phyloP scores from a whole-genome alignment of 23 tunicate species.

The Halocynthia aurantium region DNA sequence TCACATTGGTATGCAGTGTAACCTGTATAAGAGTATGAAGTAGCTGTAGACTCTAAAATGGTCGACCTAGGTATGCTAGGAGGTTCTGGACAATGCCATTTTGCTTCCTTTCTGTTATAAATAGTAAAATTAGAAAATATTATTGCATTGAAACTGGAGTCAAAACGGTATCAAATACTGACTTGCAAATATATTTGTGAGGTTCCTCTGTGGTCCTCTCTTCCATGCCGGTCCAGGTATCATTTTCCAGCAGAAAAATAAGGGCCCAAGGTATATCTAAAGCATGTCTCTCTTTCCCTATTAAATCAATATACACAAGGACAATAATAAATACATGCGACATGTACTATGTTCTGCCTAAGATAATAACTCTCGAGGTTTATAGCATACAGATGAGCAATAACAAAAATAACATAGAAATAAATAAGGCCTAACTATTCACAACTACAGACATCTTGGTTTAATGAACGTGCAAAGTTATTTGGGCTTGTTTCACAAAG shows the following conservation, averaged over 20 bases:
- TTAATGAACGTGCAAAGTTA: too few relatives aligned
- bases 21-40: conserved; percentile 71
- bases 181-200: conserved; percentile 54
- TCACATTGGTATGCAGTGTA: conserved; percentile 40
- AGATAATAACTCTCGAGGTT: too few relatives aligned
- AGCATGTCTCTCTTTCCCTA: conserved; percentile 12
- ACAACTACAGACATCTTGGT: too few relatives aligned
- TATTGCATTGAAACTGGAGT: neutral
- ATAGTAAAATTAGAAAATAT: neutral
- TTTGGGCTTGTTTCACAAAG: too few relatives aligned
- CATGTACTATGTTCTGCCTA: too few relatives aligned
- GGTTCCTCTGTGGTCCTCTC: conserved; percentile 29
- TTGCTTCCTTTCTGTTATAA: conserved; percentile 29
- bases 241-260: conserved; percentile 27
- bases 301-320: neutral
- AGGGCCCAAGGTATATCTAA: conserved; percentile 42
- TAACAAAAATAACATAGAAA: too few relatives aligned
- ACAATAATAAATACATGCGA: too few relatives aligned
- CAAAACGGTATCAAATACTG: neutral
- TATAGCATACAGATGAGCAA: too few relatives aligned
- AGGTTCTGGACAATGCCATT: conserved; percentile 80
- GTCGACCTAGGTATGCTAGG: conserved; percentile 23
- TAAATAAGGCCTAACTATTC: too few relatives aligned
- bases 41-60: conserved; percentile 17
- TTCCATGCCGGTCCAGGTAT: conserved; percentile 34